Conservation (phyloP, 1,140 invertebrate species). For the Drosophila fuyamai region DNA sequence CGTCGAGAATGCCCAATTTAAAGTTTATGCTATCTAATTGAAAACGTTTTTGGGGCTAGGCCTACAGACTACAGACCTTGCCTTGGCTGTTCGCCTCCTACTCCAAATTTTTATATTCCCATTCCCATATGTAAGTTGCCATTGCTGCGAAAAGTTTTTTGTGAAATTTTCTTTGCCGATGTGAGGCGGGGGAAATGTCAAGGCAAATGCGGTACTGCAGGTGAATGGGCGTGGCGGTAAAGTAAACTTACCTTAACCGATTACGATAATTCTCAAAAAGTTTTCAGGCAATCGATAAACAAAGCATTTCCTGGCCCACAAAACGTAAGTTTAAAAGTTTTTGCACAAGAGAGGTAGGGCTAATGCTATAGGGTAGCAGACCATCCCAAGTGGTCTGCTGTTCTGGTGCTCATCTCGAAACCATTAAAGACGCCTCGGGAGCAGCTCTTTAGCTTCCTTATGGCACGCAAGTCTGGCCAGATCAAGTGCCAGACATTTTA, state of each 20-base stretch:
- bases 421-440: conserved; percentile 58
- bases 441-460: conserved; percentile 42
- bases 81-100: conserved; percentile 1
- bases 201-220: conserved; percentile 45
- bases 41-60: conserved; percentile 27
- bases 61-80: conserved; percentile 16
- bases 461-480: conserved; percentile 31
- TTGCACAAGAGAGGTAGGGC: conserved; percentile 1
- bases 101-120: conserved; percentile 3
- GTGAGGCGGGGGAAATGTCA: conserved; percentile 35
- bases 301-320: conserved; percentile 17
- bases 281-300: conserved; percentile 22
- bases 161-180: conserved; percentile 7
- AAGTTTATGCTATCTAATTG: conserved; percentile 44
- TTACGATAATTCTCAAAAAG: conserved; percentile 40
- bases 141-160: conserved; percentile 28
- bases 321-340: conserved; percentile 26
- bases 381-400: conserved; percentile 26
- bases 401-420: conserved; percentile 25
- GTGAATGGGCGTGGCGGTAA: background rate
- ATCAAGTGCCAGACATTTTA: conserved; percentile 60
- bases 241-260: conserved; percentile 33
- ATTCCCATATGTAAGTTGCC: conserved; percentile 14
- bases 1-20: conserved; percentile 41
- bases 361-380: background rate